Percentiles rank a stretch among this genome's conserved stretches.
Conservation (phyloP, 1,140 invertebrate genomes). For the Globodera rostochiensis region DNA sequence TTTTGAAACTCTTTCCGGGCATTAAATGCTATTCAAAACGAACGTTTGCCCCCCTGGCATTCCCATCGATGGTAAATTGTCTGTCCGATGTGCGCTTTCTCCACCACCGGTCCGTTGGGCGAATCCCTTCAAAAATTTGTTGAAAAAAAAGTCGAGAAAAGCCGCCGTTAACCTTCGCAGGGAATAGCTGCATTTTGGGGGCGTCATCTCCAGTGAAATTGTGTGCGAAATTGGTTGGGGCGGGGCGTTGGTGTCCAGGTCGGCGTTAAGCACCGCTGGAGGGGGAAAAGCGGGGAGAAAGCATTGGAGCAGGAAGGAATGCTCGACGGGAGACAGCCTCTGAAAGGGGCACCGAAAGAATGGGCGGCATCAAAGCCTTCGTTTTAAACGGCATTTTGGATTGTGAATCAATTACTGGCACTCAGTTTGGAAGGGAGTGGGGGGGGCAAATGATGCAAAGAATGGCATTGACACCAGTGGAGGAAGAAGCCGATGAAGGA, state of each 20-base stretch:
- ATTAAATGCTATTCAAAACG: conserved; percentile 5
- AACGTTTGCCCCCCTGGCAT: conserved; percentile 43
- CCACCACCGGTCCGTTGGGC: conserved; percentile 48
- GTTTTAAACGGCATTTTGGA: too few species aligned
- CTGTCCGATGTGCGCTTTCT: conserved; percentile 46
- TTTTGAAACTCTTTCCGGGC: neutral
- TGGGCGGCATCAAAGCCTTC: conserved; percentile 8
- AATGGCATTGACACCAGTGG: neutral
- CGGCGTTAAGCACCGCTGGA: conserved; percentile 3
- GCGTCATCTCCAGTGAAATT: conserved; percentile 39
- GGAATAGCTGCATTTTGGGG: conserved; percentile 48
- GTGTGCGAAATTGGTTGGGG: conserved; percentile 48
- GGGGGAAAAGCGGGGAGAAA: neutral
- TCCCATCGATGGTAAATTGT: conserved; percentile 54
- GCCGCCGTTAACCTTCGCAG: conserved; percentile 18
- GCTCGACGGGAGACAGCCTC: conserved; percentile 21
- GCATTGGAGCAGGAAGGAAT: conserved; percentile 34
- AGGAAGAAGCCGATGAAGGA: neutral
- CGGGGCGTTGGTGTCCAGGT: conserved; percentile 22
- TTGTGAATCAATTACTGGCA: too few species aligned
- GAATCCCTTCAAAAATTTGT: conserved; percentile 34
- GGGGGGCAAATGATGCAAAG: neutral
- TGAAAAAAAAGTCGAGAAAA: neutral
- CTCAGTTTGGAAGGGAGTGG: neutral
- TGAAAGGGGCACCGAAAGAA: conserved; percentile 15